Conservation (phyloP, 2,797 vertebrate genomes). For the Fringilla coelebs region DNA sequence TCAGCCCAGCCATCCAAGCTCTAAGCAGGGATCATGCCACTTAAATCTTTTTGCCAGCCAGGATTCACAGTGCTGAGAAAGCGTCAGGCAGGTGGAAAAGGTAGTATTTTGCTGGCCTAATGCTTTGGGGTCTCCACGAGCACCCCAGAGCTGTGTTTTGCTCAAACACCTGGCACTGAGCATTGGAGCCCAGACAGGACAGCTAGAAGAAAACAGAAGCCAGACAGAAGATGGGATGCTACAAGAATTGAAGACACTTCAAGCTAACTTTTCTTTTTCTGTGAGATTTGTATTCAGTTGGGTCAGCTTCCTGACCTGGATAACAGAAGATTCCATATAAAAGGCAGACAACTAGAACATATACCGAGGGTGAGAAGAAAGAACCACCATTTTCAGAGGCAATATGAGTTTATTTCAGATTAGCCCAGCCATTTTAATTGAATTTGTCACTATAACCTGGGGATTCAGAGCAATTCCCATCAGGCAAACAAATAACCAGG, state of each 20-base stretch:
- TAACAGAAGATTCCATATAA: neutral
- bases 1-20: neutral
- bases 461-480: neutral
- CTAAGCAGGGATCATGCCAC: neutral
- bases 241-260: neutral
- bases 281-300: neutral
- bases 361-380: neutral
- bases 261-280: neutral
- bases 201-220: neutral
- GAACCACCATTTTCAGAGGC: neutral
- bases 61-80: neutral
- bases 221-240: neutral
- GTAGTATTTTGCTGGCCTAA: neutral
- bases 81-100: neutral
- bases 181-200: neutral
- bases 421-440: neutral
- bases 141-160: neutral
- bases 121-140: neutral
- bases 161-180: neutral
- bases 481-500: neutral
- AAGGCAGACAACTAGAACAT: neutral
- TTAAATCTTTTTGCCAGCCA: neutral
- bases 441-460: neutral
- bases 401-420: neutral
- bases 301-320: neutral